Evolutionary conservation across 2,888 invertebrate genomes (phyloP).

Genomic region (Pammene fasciana): DNA sequence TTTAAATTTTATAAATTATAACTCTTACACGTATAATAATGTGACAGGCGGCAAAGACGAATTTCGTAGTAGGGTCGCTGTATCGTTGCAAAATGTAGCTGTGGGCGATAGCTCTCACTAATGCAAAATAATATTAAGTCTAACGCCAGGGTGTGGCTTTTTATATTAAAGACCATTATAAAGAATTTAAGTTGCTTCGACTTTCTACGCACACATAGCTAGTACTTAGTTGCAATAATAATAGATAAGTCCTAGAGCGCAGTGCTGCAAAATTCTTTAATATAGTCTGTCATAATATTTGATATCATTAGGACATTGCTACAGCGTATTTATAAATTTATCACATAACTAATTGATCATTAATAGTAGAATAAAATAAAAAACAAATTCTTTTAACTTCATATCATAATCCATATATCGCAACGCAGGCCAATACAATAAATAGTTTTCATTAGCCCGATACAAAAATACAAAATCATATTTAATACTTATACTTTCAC

Average conservation of each 20-base stretch:
- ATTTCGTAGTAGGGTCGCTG: too few relatives aligned
- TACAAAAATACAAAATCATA: slow-evolving; percentile 29
- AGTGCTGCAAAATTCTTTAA: slow-evolving; percentile 4
- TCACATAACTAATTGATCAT: slow-evolving; percentile 10
- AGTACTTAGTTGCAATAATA: background rate
- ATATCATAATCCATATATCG: background rate
- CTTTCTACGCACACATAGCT: background rate
- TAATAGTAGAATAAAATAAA: slow-evolving; percentile 14
- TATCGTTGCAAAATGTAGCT: too few relatives aligned
- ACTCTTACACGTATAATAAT: too few relatives aligned
- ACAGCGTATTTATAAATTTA: slow-evolving; percentile 10
- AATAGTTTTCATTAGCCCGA: slow-evolving; percentile 5
- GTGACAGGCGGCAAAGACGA: too few relatives aligned
- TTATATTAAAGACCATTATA: background rate
- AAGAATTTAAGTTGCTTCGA: background rate
- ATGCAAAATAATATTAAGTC: too few relatives aligned
- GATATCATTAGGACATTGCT: slow-evolving; percentile 4
- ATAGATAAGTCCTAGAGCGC: slow-evolving; percentile 5
- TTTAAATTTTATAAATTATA: too few relatives aligned
- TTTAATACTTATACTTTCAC: slow-evolving; percentile 20
- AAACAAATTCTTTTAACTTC: slow-evolving; percentile 1
- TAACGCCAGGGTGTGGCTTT: too few relatives aligned
- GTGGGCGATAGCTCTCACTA: too few relatives aligned
- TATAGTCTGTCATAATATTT: slow-evolving; percentile 14
- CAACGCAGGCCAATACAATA: background rate